Evolutionary conservation across 2,113 vertebrate species (phyloP), one percentile per base, ranked within the genome.

Genomic region (Anolis carolinensis): DNA sequence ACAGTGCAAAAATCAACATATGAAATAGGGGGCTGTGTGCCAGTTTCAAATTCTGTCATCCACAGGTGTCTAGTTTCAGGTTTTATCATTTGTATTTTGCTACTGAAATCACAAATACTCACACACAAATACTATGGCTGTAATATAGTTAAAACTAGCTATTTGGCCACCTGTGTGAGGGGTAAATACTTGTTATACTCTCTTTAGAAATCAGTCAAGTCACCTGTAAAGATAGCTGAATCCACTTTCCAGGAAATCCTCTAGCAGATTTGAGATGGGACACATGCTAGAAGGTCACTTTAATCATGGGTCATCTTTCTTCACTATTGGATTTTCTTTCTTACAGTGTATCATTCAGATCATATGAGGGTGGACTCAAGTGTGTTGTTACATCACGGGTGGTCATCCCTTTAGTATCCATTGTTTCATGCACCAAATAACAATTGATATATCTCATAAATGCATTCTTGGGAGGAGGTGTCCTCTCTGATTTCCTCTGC

Each of bases 351-450:
- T 68, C 63, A 55, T 67, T n/a, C 32, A 55, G 34, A 55, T 59
- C 48, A 78, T 32, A 14, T 75, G n/a, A 67, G 63, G 7, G 36
- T 62, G 27, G 50, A 34, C 23, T 34, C 52, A 86, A 65, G 68
- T 78, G 73, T 48, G 68, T 16, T 73, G 30, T 70, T 86, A 50
- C 39, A 86, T 79, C 72, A 86, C 80, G 73, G 72, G 80, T 48
- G 68, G 77, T 2, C 0, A 14, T 2, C 65, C n/a, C 70, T 50
- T 65, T 14, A 34, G 55, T 79, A 65, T 83, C 74, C 27, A 44
- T 44, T 2, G 20, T 71, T 82, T 82, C 62, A 62, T 48, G 67
- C 36, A 83, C 71, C 67, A 44, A 77, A 82, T 30, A 79, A 73
- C 21, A 2, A 63, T 48, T 39, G 27, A 9, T 50, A 72, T 74